These are phyloP conservation scores for Lasioglossum villosulum DNA, from an alignment of 2,888 invertebrate genomes.

Conservation along the genomic window DNA sequence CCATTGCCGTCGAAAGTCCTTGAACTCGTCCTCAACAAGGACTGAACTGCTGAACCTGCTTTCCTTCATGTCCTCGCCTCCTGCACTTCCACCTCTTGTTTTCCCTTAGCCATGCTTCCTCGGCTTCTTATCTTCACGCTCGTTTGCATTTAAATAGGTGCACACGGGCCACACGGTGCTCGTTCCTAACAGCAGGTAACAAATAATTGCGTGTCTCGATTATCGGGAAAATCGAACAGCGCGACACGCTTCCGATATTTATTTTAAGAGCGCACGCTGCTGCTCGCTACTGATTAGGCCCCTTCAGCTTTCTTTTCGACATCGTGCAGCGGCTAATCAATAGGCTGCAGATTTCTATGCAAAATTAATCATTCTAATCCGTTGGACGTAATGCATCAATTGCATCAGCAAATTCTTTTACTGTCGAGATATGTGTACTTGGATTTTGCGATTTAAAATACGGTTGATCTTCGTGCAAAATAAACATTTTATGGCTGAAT, in stretches of 20 bases:
- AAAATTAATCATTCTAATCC: no score
- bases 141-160: conserved; percentile 55
- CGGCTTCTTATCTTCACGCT: conserved; percentile 45
- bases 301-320: background rate
- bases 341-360: background rate
- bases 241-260: background rate
- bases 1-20: conserved; percentile 63
- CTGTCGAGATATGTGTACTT: no score
- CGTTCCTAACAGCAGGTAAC: conserved; percentile 30
- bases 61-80: conserved; percentile 39
- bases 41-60: conserved; percentile 64
- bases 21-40: conserved; percentile 73
- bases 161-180: background rate
- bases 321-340: background rate
- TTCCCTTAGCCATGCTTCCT: conserved; percentile 26
- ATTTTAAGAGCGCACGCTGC: background rate
- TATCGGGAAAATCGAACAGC: background rate
- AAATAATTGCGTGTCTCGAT: conserved; percentile 38
- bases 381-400: no score
- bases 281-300: background rate
- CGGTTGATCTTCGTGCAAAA: no score
- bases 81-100: conserved; percentile 38
- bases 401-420: no score
- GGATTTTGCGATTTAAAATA: no score
- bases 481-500: no score